Percentiles rank a stretch among this genome's conserved stretches.
These are phyloP conservation scores for Myotis lucifugus DNA, from an alignment of 2,113 vertebrate species.

Conservation along the genomic window DNA sequence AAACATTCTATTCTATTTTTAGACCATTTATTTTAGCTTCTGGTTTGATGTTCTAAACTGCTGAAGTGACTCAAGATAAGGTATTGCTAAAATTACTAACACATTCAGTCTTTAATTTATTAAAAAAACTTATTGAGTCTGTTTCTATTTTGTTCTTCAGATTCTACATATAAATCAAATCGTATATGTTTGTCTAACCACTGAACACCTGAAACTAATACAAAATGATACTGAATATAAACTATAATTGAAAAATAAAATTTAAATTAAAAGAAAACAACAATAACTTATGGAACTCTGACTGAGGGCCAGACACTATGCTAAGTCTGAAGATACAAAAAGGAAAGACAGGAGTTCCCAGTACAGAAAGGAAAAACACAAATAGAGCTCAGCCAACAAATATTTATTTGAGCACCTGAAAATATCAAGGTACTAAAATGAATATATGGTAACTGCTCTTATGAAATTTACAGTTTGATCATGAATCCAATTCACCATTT, in stretches of 20 bases:
- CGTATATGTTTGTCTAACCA: not conserved
- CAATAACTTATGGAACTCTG: not conserved
- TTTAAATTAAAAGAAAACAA: not conserved
- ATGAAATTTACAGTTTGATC: constrained; percentile 33
- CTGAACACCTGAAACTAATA: not conserved
- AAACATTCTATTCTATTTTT: not conserved
- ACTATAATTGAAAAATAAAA: not conserved
- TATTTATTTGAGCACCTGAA: not conserved
- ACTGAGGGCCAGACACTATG: not conserved
- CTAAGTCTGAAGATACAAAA: constrained; percentile 9
- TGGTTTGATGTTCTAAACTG: not conserved
- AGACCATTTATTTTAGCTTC: constrained; percentile 24
- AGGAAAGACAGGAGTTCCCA: not conserved
- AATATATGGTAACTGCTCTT: not conserved
- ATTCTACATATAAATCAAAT: not conserved
- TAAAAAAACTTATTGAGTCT: not conserved
- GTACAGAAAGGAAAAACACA: not conserved
- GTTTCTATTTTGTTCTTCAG: not conserved
- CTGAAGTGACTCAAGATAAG: not conserved
- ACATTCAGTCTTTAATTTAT: not conserved
- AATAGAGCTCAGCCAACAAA: not conserved
- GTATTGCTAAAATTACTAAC: not conserved
- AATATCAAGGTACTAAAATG: not conserved
- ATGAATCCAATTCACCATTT: not conserved
- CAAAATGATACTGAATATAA: not conserved